These are phyloP conservation scores for Holcopasites calliopsidis DNA, from an alignment of 1,140 invertebrate species.

Conservation along the genomic window DNA sequence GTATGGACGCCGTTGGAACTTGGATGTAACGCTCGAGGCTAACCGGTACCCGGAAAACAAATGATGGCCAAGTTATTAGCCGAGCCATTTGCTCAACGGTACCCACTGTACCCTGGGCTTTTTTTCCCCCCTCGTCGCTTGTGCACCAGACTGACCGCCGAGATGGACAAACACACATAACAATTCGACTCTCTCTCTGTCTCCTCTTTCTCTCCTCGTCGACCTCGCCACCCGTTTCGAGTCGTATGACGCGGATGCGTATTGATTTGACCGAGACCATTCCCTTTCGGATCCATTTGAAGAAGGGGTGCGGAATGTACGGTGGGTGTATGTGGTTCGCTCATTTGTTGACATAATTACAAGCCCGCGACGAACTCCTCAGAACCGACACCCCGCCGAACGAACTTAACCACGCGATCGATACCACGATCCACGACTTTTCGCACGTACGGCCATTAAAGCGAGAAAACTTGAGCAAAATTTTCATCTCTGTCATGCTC, in stretches of 20 bases:
- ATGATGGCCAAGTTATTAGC: slow-evolving; percentile 22
- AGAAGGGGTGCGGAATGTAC: slow-evolving; percentile 18
- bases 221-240: not conserved
- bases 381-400: not conserved
- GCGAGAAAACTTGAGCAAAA: too few species aligned
- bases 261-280: slow-evolving; percentile 59
- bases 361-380: slow-evolving; percentile 5
- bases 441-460: too few species aligned
- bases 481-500: too few species aligned
- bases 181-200: not conserved
- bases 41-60: not conserved
- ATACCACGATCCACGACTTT: not conserved
- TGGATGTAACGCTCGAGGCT: not conserved
- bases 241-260: slow-evolving; percentile 23
- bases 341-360: slow-evolving; percentile 45
- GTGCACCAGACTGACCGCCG: not conserved
- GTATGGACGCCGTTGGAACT: too few species aligned
- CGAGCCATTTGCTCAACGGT: slow-evolving; percentile 7
- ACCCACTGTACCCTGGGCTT: not conserved
- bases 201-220: not conserved
- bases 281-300: slow-evolving; percentile 52
- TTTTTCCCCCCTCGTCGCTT: slow-evolving; percentile 13
- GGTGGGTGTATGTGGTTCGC: slow-evolving; percentile 7
- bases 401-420: not conserved
- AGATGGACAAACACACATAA: not conserved